Evolutionary conservation across 2,888 invertebrate species (phyloP).

Genomic region (Drosophila neutralis): DNA sequence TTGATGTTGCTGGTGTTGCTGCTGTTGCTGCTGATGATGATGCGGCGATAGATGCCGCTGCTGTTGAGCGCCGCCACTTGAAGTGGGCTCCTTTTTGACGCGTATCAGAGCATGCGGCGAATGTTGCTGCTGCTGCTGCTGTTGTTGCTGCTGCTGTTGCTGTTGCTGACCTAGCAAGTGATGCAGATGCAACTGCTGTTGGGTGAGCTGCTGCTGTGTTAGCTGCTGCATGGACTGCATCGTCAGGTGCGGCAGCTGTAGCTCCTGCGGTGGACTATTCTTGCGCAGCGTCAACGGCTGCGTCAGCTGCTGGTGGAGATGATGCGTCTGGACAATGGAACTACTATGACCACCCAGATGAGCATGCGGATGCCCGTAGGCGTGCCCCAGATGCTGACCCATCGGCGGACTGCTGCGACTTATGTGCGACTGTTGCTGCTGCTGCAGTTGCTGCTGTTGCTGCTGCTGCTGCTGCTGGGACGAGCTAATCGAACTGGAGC

Average conservation of each 20-base stretch:
- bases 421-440: conserved; percentile 32
- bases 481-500: conserved; percentile 68
- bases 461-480: conserved; percentile 54
- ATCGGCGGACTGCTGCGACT: conserved; percentile 63
- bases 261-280: conserved; percentile 80
- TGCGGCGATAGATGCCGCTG: conserved; percentile 75
- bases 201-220: conserved; percentile 83
- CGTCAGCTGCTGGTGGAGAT: conserved; percentile 82
- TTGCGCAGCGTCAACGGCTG: conserved; percentile 80
- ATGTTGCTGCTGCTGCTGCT: conserved; percentile 76
- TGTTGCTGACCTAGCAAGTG: conserved; percentile 80
- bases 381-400: conserved; percentile 55
- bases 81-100: conserved; percentile 82
- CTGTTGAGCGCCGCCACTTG: conserved; percentile 37
- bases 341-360: conserved; percentile 34
- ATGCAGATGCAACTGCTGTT: conserved; percentile 83
- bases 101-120: conserved; percentile 79
- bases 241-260: conserved; percentile 74
- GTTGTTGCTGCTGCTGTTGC: conserved; percentile 68
- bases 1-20: conserved; percentile 56
- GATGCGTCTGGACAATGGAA: conserved; percentile 82
- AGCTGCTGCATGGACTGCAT: conserved; percentile 83
- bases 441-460: conserved; percentile 1
- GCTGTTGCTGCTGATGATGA: conserved; percentile 58
- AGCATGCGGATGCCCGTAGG: conserved; percentile 39